Percentiles rank a stretch among this genome's conserved stretches.
Conservation (phyloP, 2,888 invertebrate species). For the Tenthredo livida region DNA sequence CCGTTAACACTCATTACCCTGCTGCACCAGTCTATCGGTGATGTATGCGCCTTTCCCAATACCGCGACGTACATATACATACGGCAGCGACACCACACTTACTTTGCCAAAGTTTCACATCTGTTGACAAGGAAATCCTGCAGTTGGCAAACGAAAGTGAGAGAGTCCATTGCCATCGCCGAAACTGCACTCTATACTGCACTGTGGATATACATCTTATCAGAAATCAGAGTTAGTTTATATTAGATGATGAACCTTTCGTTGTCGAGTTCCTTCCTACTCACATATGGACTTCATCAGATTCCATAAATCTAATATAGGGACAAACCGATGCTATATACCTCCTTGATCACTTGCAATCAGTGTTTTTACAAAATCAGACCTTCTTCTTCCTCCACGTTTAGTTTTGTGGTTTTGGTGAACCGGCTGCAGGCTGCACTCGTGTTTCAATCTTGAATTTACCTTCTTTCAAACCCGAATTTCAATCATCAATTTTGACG, state of each 20-base stretch:
- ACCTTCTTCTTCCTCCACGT: too few species aligned
- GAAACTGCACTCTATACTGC: not conserved
- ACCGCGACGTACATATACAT: not conserved
- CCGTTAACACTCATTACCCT: conserved; percentile 40
- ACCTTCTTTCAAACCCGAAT: too few species aligned
- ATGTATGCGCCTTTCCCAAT: not conserved
- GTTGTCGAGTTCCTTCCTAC: not conserved
- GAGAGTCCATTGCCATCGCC: not conserved
- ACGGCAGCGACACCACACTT: not conserved
- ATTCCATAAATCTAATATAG: not conserved
- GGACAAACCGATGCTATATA: not conserved
- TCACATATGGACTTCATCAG: not conserved
- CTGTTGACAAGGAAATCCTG: not conserved
- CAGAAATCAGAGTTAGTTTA: not conserved
- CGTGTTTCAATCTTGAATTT: too few species aligned
- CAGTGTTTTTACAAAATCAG: too few species aligned
- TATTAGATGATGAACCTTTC: conserved; percentile 9
- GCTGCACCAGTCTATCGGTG: conserved; percentile 23
- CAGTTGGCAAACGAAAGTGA: not conserved
- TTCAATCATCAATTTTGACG: too few species aligned
- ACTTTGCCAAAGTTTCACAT: conserved; percentile 5
- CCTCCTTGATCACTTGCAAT: too few species aligned
- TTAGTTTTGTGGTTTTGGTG: too few species aligned
- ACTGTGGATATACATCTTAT: not conserved
- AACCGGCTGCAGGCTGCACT: too few species aligned